Evolutionary conservation across 2,113 vertebrate species (phyloP).

Genomic region (Pelvicachromis taeniatus): DNA sequence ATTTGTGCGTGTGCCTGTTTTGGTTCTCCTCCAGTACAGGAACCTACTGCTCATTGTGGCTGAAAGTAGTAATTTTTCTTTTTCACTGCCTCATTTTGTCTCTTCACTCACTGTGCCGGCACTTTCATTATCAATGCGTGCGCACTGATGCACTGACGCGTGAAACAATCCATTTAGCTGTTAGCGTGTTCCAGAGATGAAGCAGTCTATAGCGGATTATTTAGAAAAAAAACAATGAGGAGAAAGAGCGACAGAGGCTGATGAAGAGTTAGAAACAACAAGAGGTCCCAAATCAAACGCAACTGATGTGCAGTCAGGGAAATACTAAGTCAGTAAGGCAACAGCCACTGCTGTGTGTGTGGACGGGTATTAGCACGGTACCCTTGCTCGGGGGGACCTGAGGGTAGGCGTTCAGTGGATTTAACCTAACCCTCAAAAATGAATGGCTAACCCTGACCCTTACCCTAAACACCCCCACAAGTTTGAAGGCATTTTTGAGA

Average conservation of each 20-base stretch:
- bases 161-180: not conserved
- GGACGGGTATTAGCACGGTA: no score
- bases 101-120: not conserved
- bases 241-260: not conserved
- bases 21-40: accelerated
- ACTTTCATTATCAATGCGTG: not conserved
- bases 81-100: not conserved
- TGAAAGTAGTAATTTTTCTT: not conserved
- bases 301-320: not conserved
- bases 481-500: not conserved
- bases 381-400: no score
- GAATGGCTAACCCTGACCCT: no score
- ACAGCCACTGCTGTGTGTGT: not conserved
- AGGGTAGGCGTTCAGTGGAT: no score
- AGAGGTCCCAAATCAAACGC: not conserved
- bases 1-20: not conserved
- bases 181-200: not conserved
- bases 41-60: not conserved
- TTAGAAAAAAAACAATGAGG: not conserved
- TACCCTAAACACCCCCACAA: not conserved
- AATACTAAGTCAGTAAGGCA: not conserved
- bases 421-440: no score
- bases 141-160: not conserved
- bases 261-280: not conserved
- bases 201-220: not conserved